Conservation (phyloP, 1,140 invertebrate species). For the Metaphire vulgaris region DNA sequence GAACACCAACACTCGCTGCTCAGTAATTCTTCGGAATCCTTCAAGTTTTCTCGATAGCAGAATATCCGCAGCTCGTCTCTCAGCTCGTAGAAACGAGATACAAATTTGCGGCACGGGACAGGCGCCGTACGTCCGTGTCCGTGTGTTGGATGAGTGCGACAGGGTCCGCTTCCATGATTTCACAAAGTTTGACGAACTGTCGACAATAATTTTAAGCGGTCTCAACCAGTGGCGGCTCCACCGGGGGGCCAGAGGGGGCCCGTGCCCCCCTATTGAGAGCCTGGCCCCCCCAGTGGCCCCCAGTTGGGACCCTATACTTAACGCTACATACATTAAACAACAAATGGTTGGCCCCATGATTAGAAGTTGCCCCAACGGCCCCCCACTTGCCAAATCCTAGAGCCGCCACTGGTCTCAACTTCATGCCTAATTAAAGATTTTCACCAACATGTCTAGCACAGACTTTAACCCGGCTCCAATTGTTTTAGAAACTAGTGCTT, state of each 20-base stretch:
- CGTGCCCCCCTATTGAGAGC: too few relatives aligned
- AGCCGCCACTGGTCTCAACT: too few relatives aligned
- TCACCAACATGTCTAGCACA: not conserved
- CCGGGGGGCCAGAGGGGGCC: too few relatives aligned
- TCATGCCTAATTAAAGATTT: slow-evolving; percentile 14
- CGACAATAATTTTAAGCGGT: not conserved
- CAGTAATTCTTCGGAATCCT: not conserved
- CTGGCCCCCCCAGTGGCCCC: too few relatives aligned
- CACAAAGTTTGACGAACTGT: slow-evolving; percentile 17
- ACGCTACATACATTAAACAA: too few relatives aligned
- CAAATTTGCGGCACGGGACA: too few relatives aligned
- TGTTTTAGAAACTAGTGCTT: slow-evolving; percentile 16
- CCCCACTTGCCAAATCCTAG: too few relatives aligned
- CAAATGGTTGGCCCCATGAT: too few relatives aligned
- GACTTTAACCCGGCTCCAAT: slow-evolving; percentile 1
- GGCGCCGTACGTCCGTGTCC: not conserved
- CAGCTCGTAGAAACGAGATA: slow-evolving; percentile 3
- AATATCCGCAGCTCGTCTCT: not conserved
- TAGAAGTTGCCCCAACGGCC: too few relatives aligned
- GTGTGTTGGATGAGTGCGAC: slow-evolving; percentile 3
- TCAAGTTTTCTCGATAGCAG: not conserved
- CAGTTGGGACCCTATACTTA: too few relatives aligned
- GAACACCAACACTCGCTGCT: not conserved
- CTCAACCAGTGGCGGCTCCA: too few relatives aligned
- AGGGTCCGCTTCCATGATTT: slow-evolving; percentile 15